Percentiles rank a stretch among this genome's conserved stretches.
Evolutionary conservation across 2,888 invertebrate species (phyloP).

Genomic region (Tuberolachnus salignus): DNA sequence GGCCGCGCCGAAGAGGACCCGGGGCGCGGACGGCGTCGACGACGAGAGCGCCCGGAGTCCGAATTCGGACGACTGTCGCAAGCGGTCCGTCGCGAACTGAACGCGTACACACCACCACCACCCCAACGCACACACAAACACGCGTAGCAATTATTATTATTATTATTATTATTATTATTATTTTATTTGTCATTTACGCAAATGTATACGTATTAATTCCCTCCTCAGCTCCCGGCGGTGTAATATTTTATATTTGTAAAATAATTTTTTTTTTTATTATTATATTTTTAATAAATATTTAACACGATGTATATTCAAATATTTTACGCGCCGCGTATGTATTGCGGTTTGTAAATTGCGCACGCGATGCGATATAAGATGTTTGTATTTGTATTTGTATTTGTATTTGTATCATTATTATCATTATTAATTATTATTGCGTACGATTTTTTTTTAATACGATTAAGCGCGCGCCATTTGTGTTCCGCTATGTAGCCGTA

Average conservation of each 20-base stretch:
- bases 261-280: too few species aligned
- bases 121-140: too few species aligned
- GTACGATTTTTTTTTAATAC: neutral
- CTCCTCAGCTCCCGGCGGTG: too few species aligned
- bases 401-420: neutral
- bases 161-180: too few species aligned
- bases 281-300: neutral
- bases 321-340: neutral
- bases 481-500: too few species aligned
- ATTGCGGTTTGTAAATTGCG: too few species aligned
- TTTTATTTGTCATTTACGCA: too few species aligned
- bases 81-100: constrained; percentile 18
- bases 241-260: constrained; percentile 5
- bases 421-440: neutral
- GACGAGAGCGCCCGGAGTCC: constrained; percentile 40
- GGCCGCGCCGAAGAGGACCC: constrained; percentile 32
- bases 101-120: too few species aligned
- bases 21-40: neutral
- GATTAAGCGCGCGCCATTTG: neutral
- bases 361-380: neutral
- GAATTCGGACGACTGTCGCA: constrained; percentile 47
- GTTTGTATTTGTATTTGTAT: too few species aligned
- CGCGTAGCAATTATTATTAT: too few species aligned
- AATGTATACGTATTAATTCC: neutral
- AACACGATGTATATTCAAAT: neutral